phyloP scores from a whole-genome alignment of 2,888 invertebrate genomes.

The Drosophila maculinotata region DNA sequence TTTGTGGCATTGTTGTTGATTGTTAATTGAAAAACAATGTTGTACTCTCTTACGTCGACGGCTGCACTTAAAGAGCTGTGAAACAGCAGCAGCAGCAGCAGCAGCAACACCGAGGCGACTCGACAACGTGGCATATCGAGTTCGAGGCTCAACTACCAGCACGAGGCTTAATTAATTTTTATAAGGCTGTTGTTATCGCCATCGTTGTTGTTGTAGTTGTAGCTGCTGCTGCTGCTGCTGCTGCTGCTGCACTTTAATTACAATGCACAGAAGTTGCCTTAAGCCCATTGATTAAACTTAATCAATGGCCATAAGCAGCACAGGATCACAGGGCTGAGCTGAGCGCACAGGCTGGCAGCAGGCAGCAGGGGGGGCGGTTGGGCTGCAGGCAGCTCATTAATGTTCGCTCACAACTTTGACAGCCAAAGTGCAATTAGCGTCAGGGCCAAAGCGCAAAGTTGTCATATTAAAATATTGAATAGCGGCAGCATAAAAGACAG shows the following conservation, averaged over 20 bases:
- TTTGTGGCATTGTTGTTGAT: slow-evolving; percentile 78
- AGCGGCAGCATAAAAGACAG: slow-evolving; percentile 51
- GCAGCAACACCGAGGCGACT: too few relatives aligned
- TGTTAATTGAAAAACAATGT: slow-evolving; percentile 83
- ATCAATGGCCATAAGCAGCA: slow-evolving; percentile 76
- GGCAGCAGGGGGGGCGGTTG: too few relatives aligned
- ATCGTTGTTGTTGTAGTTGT: slow-evolving; percentile 11
- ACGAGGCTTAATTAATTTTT: slow-evolving; percentile 76
- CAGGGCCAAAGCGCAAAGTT: slow-evolving; percentile 62
- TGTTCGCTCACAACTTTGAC: slow-evolving; percentile 71
- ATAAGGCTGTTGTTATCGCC: slow-evolving; percentile 71
- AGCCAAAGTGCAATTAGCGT: slow-evolving; percentile 76
- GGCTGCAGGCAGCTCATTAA: slow-evolving; percentile 68
- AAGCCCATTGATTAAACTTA: slow-evolving; percentile 80
- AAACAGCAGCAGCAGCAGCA: slow-evolving; percentile 35
- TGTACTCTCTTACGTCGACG: slow-evolving; percentile 55
- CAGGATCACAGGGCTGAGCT: slow-evolving; percentile 39
- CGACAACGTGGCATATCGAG: too few relatives aligned
- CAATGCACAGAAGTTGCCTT: slow-evolving; percentile 78
- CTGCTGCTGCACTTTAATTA: slow-evolving; percentile 72
- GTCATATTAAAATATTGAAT: slow-evolving; percentile 80
- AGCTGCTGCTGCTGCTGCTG: slow-evolving; percentile 6
- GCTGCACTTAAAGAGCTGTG: slow-evolving; percentile 73
- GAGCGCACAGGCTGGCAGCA: not conserved
- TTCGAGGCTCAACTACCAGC: slow-evolving; percentile 48